A percentile compares a stretch with the other conserved stretches of the same genome.
Evolutionary conservation across 1,140 invertebrate species (phyloP).

Genomic region (Drosophila nebulosa): DNA sequence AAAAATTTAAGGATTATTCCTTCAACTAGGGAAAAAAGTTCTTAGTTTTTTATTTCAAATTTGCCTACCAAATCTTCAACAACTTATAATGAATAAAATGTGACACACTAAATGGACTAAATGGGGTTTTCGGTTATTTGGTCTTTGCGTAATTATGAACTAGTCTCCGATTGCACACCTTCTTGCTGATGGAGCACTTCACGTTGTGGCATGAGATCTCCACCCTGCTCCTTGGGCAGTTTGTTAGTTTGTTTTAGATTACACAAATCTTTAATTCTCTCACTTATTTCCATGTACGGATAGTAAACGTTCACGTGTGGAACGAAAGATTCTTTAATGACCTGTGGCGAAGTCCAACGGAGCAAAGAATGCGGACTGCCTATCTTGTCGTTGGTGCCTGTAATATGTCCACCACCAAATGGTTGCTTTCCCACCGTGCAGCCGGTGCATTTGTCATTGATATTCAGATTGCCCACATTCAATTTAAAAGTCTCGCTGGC

Average conservation of each 20-base stretch:
- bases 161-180: too few species aligned
- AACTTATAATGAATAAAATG: too few species aligned
- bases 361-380: slow-evolving; percentile 97
- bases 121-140: too few species aligned
- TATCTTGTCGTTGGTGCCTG: slow-evolving; percentile 99
- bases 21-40: too few species aligned
- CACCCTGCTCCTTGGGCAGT: background rate
- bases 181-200: background rate
- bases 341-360: slow-evolving; percentile 95
- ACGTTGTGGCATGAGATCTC: too few species aligned
- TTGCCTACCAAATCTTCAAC: too few species aligned
- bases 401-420: slow-evolving; percentile 96
- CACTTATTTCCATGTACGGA: slow-evolving; percentile 90
- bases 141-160: too few species aligned
- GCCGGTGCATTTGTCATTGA: slow-evolving; percentile 99
- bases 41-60: too few species aligned
- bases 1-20: too few species aligned
- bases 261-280: background rate
- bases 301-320: slow-evolving; percentile 91
- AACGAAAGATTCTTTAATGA: slow-evolving; percentile 96
- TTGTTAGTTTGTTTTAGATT: background rate
- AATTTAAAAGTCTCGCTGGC: slow-evolving; percentile 90
- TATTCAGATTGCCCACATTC: slow-evolving; percentile 97
- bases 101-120: too few species aligned
- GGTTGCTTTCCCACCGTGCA: slow-evolving; percentile 99